Base-by-base conservation (phyloP, 1,140 invertebrate genomes). In the Adoxophyes honmai region DNA sequence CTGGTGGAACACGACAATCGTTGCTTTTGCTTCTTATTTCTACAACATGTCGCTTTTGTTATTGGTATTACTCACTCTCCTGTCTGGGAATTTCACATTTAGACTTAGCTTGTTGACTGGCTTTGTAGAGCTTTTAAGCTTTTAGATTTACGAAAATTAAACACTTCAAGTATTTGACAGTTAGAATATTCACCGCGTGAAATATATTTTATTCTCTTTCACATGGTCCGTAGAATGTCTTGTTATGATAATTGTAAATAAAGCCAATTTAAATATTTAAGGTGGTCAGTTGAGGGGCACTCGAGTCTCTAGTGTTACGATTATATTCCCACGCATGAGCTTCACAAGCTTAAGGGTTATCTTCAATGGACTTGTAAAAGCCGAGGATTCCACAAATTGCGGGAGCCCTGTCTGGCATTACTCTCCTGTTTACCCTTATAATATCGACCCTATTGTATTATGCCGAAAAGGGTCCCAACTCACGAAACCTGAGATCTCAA, bases 321-420 rank as follows among this genome's bases (percentile, higher is more conserved):
- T 52, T 21, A 48, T 48, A 55, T 65, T 66, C 66, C 62, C 62
- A 65, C 60, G 60, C 55, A 54, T 59, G 61, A 57, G 60, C 53
- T 18, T 28, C n/a, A 53, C 55, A 15, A 48, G 57, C 59, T 54
- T 62, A 57, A 53, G 66, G 70, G 64, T 69, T 69, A 64, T 69
- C 62, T 68, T 56, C 15, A 69, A 66, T 60, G 52, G 52, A 58
- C 62, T 62, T 62, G 52, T 60, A 65, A 59, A 68, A 51, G 57
- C 52, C 60, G 55, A 54, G 11, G 39, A 48, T 33, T 48, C 11
- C 42, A 48, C 42, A 48, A 48, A 48, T 48, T 48, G 42, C 21
- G 21, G 21, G 18, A 33, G 42, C 42, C 42, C 42, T 48, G 21
- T 48, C 42, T 48, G 57, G 54, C 54, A 59, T 60, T 52, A 52